These are phyloP conservation scores for Pithys albifrons DNA, from an alignment of 2,113 vertebrate genomes.

Conservation along the genomic window DNA sequence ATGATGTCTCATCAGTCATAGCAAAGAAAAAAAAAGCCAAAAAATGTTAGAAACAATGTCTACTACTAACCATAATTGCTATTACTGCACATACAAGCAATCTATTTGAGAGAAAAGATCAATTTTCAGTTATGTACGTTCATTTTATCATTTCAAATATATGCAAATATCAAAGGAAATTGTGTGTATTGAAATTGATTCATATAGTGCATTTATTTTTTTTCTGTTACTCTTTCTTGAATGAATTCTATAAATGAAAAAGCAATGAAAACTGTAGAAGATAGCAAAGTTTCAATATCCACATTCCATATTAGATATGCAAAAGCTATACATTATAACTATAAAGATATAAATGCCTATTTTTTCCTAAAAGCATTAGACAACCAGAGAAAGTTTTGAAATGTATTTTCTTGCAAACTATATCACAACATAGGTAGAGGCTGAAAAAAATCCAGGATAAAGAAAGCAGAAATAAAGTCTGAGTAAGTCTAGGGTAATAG, in stretches of 20 bases:
- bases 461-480: not conserved
- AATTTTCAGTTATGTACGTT: not conserved
- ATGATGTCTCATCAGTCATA: not conserved
- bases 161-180: not conserved
- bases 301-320: not conserved
- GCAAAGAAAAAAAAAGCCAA: not conserved
- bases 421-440: not conserved
- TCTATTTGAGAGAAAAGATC: not conserved
- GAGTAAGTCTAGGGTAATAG: not conserved
- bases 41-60: not conserved
- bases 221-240: not conserved
- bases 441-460: not conserved
- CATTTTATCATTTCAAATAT: not conserved
- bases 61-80: not conserved
- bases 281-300: not conserved
- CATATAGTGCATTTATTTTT: not conserved
- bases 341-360: not conserved
- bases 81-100: not conserved
- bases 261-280: not conserved
- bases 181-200: not conserved
- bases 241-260: not conserved
- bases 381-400: not conserved
- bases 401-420: not conserved
- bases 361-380: not conserved
- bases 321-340: not conserved